phyloP scores from a whole-genome alignment of 2,888 invertebrate genomes.

The Ametastegia equiseti region DNA sequence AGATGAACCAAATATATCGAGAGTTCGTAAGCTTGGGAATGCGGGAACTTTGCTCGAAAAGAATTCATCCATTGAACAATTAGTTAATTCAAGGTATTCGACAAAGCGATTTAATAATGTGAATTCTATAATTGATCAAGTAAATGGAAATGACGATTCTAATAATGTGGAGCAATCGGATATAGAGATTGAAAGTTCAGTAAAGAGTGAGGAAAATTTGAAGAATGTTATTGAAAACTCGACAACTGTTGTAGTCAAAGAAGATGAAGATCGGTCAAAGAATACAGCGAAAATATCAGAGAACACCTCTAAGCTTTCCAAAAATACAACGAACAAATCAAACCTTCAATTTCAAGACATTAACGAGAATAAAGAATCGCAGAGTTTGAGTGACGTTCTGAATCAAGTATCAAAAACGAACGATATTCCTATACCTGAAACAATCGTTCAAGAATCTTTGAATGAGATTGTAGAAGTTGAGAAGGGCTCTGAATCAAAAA shows the following conservation, averaged over 20 bases:
- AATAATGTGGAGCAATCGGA: neutral
- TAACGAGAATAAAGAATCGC: neutral
- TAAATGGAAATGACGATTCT: neutral
- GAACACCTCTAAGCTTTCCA: conserved; percentile 57
- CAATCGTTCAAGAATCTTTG: neutral
- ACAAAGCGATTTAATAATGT: neutral
- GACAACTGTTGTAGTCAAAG: conserved; percentile 77
- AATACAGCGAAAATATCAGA: conserved; percentile 76
- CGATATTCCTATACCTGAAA: neutral
- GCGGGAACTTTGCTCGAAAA: conserved; percentile 55
- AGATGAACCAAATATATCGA: conserved; percentile 56
- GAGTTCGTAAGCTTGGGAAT: conserved; percentile 53
- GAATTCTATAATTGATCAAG: neutral
- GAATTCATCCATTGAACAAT: conserved; percentile 27
- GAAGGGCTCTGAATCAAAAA: neutral
- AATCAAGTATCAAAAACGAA: neutral
- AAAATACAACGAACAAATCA: conserved; percentile 42
- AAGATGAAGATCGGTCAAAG: conserved; percentile 77
- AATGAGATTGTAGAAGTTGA: neutral
- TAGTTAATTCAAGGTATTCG: neutral
- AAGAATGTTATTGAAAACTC: conserved; percentile 75
- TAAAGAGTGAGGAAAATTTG: neutral
- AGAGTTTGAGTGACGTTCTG: conserved; percentile 10
- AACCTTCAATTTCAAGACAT: conserved; percentile 12
- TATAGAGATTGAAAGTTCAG: neutral